Base-by-base conservation (phyloP, 2,797 vertebrate genomes). In the Lepus oiostolus region DNA sequence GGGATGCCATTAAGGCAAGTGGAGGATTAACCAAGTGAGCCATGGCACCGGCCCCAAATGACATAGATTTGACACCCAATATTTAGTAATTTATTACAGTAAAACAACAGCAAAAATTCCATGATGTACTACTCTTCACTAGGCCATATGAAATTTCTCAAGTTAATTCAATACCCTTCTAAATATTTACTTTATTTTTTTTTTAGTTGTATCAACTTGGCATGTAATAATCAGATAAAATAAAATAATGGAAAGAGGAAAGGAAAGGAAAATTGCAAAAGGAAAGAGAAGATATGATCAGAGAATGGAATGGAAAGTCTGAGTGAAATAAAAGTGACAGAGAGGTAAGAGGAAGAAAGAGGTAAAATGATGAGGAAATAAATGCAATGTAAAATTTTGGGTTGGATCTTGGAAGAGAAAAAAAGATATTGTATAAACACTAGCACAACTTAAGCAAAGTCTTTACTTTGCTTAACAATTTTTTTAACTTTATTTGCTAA, bases 111-210 rank as follows among this genome's bases (percentile, higher is more conserved):
- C 14, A 94, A 28, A 90, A 90, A 79, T 91, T 38, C 17, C 21
- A 79, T 67, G 24, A n/a, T 93, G 58, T 47, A 75, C 13, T 54
- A 42, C 1, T 52, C n/a, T 86, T 84, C 63, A 22, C 63, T 22
- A 77, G 5, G n/a, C 17, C 70, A 26, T 62, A 30, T 47, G 35
- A 80, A 86, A 83, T 32, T 86, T 90, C 24, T 22, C 24, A 84
- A 88, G 9, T 14, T 83, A 71, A 6, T 76, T 85, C 60, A 90
- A 47, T 50, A 58, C 1, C 14, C 28, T 32, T 88, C 30, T 67
- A 94, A 89, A 70, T 93, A 71, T 91, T 90, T 96, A n/a, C 72
- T 62, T 60, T 74, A 68, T 62, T 60, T 77, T 77, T 77, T 77
- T 86, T 75, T n/a, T 22, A 47, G 9, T 50, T 83, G 6, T 24